phyloP scores from a whole-genome alignment of 1,140 invertebrate genomes.

The Solenopsis fugax region DNA sequence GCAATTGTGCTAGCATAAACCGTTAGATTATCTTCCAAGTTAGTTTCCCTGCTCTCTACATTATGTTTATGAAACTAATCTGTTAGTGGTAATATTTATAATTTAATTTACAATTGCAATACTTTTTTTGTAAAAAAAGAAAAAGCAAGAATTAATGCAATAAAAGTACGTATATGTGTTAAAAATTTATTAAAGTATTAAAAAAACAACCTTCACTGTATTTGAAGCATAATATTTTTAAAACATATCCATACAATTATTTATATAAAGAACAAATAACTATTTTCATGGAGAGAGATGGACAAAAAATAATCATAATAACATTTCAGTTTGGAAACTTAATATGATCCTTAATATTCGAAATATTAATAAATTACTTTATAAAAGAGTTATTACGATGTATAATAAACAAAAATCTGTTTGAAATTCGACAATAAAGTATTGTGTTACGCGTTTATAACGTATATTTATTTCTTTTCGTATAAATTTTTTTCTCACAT shows the following conservation, averaged over 20 bases:
- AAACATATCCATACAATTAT: neutral
- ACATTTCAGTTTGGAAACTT: neutral
- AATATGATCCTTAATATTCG: too few relatives aligned
- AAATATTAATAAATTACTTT: neutral
- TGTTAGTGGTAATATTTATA: neutral
- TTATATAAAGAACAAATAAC: neutral
- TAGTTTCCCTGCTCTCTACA: slow-evolving; percentile 17
- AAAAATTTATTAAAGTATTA: neutral
- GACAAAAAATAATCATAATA: neutral
- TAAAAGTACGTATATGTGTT: neutral
- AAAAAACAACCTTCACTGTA: neutral
- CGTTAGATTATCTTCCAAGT: slow-evolving; percentile 66
- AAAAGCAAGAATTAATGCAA: neutral
- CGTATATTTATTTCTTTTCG: too few relatives aligned
- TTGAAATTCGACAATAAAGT: slow-evolving; percentile 8
- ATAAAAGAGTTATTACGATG: neutral
- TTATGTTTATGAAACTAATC: slow-evolving; percentile 28
- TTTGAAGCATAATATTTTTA: neutral
- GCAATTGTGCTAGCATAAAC: slow-evolving; percentile 72
- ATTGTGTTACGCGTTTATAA: neutral
- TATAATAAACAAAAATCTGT: slow-evolving; percentile 12
- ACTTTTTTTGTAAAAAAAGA: neutral
- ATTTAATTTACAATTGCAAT: neutral
- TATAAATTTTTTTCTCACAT: neutral
- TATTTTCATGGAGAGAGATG: neutral